phyloP scores from a whole-genome alignment of 2,113 vertebrate species.

The Rallus limicola region DNA sequence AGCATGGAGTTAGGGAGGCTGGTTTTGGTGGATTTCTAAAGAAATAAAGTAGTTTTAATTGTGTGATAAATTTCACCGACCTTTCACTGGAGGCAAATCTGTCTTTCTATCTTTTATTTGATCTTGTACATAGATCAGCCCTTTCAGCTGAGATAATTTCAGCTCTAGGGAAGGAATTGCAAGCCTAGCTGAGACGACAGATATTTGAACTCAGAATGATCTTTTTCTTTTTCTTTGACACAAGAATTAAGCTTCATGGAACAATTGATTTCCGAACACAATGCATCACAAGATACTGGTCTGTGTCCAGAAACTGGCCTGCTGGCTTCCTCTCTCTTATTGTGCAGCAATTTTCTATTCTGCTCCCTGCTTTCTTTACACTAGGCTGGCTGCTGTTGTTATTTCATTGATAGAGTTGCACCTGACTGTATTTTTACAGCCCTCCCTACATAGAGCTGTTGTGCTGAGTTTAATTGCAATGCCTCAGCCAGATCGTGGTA shows the following conservation, averaged over 20 bases:
- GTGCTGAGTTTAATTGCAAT: not conserved
- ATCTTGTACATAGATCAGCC: not conserved
- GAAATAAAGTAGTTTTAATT: not conserved
- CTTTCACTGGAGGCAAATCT: not conserved
- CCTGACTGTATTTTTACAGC: conserved; percentile 8
- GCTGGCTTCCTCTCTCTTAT: not conserved
- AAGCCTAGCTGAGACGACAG: conserved; percentile 1
- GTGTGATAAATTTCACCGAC: conserved; percentile 11
- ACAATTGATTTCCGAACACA: conserved; percentile 30
- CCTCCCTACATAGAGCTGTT: not conserved
- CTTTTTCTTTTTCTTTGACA: not conserved
- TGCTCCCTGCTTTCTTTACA: not conserved
- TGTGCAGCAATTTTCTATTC: not conserved
- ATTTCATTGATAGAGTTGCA: conserved; percentile 12
- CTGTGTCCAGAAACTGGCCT: conserved; percentile 24
- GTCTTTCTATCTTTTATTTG: conserved; percentile 24
- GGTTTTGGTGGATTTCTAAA: not conserved
- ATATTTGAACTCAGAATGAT: conserved; percentile 19
- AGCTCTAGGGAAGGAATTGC: not conserved
- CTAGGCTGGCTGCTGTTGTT: not conserved
- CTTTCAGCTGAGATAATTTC: conserved; percentile 7
- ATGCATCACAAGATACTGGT: conserved; percentile 1
- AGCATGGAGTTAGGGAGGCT: not conserved
- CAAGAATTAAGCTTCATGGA: conserved; percentile 6
- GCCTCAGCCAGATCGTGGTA: not conserved